A percentile compares a stretch with the other conserved stretches of the same genome.
Evolutionary conservation across 2,113 vertebrate species (phyloP).

Genomic region (Suncus etruscus): DNA sequence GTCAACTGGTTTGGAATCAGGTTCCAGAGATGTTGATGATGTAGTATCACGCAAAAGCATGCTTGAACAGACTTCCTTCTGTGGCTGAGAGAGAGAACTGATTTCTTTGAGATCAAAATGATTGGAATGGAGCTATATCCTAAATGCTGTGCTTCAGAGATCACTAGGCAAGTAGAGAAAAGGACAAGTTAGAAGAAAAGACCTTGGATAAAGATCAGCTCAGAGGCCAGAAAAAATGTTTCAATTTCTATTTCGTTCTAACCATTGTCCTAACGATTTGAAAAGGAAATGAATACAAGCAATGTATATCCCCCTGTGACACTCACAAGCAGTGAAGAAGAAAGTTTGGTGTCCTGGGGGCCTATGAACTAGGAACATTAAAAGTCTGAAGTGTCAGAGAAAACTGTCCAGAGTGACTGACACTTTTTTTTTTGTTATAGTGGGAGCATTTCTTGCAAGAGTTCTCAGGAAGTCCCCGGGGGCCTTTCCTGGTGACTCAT

Average conservation of each 20-base stretch:
- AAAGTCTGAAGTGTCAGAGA: conserved; percentile 12
- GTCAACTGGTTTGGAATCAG: not conserved
- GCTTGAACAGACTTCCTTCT: not conserved
- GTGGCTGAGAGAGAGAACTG: not conserved
- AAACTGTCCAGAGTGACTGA: too few species aligned
- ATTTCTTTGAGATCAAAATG: not conserved
- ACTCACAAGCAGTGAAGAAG: not conserved
- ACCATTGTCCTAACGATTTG: not conserved
- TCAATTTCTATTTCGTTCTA: not conserved
- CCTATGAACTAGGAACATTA: not conserved
- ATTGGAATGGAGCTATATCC: conserved; percentile 7
- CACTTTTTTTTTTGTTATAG: too few species aligned
- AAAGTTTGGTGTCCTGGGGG: not conserved
- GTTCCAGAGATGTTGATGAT: not conserved
- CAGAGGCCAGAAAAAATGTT: not conserved
- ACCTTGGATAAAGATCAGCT: not conserved
- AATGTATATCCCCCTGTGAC: not conserved
- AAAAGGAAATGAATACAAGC: not conserved
- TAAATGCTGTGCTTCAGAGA: not conserved
- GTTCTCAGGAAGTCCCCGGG: too few species aligned
- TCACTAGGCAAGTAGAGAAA: not conserved
- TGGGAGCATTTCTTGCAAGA: too few species aligned
- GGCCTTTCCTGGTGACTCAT: too few species aligned
- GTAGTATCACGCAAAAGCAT: not conserved
- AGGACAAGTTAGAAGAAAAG: not conserved